Base-by-base conservation (phyloP, 2,888 invertebrate species). In the Netelia virgata region DNA sequence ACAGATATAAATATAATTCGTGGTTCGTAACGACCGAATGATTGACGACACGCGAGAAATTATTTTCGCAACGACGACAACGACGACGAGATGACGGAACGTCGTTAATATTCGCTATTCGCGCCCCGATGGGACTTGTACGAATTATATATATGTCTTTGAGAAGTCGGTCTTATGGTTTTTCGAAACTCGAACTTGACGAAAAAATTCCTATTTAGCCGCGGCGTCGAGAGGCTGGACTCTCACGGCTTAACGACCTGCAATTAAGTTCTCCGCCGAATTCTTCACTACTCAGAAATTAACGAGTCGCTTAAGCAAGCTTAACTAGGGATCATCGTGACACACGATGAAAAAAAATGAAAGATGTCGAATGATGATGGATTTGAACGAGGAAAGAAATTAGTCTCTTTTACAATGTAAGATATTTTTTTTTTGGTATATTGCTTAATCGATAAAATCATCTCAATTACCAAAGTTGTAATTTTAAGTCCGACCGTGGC, bases 251-350 rank as follows among this genome's bases (percentile, higher is more conserved):
- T 16, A 70, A 72, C 64, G 66, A 72, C 66, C 41, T 50, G 50
- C 36, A 77, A 82, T 77, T 77, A 82, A 82, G 10, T 59, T 16
- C 59, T 77, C 72, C 20, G 36, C 18, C 23, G 53, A 72, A 66
- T 76, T 66, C 57, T 18, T 23, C 36, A 18, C 18, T 61, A 28
- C 50, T 61, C 61, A 43, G 50, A 11, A 50, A 68, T 73, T 55
- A 64, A 66, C 57, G 11, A 28, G 50, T 68, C 57, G 59, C 41
- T 72, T 53, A 72, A 23, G 36, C 64, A 70, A 76, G n/a, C 16
- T 16, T 6, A n/a, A 16, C 9, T 11, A 50, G 41, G 23, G 16
- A 59, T 43, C 43, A 57, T 63, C 68, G 74, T 61, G 69, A 69
- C 41, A 68, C 36, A 18, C 16, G 16, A 55, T 8, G 6, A 20